A percentile compares a stretch with the other conserved stretches of the same genome.
These are phyloP conservation scores for Heliconius eleuchia DNA, from an alignment of 1,140 invertebrate species.

Conservation along the genomic window DNA sequence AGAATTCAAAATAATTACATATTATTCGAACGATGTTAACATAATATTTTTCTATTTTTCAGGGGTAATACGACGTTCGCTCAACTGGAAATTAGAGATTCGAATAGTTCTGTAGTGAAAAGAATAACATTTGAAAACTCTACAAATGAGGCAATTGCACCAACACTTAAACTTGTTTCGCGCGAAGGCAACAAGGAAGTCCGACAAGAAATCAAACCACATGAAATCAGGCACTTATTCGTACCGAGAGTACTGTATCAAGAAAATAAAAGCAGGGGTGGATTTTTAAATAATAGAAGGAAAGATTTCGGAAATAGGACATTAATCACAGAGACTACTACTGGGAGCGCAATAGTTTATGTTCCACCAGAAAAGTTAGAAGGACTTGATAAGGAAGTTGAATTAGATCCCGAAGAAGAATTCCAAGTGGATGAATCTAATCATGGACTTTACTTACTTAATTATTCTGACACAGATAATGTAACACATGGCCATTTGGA, in stretches of 20 bases:
- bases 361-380: slow-evolving; percentile 74
- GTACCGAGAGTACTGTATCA: slow-evolving; percentile 66
- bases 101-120: slow-evolving; percentile 70
- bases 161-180: slow-evolving; percentile 61
- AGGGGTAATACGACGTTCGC: slow-evolving; percentile 75
- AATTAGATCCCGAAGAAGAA: slow-evolving; percentile 78
- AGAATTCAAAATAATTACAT: too few relatives aligned
- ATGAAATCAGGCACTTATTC: slow-evolving; percentile 72
- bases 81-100: slow-evolving; percentile 73
- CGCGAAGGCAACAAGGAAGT: slow-evolving; percentile 67
- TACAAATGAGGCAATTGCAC: slow-evolving; percentile 59
- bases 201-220: slow-evolving; percentile 68
- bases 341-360: slow-evolving; percentile 63
- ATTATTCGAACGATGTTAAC: background rate
- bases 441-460: slow-evolving; percentile 77
- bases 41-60: slow-evolving; percentile 45
- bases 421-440: slow-evolving; percentile 81
- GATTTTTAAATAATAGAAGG: slow-evolving; percentile 72
- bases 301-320: slow-evolving; percentile 61
- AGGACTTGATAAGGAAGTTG: slow-evolving; percentile 70
- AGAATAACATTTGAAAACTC: slow-evolving; percentile 71
- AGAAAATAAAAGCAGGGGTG: slow-evolving; percentile 71
- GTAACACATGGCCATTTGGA: slow-evolving; percentile 52
- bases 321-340: slow-evolving; percentile 48
- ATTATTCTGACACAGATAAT: slow-evolving; percentile 75